A percentile compares a stretch with the other conserved stretches of the same genome.
Evolutionary conservation across 2,888 invertebrate genomes (phyloP).

Genomic region (Sinodicranocentrus sp.): DNA sequence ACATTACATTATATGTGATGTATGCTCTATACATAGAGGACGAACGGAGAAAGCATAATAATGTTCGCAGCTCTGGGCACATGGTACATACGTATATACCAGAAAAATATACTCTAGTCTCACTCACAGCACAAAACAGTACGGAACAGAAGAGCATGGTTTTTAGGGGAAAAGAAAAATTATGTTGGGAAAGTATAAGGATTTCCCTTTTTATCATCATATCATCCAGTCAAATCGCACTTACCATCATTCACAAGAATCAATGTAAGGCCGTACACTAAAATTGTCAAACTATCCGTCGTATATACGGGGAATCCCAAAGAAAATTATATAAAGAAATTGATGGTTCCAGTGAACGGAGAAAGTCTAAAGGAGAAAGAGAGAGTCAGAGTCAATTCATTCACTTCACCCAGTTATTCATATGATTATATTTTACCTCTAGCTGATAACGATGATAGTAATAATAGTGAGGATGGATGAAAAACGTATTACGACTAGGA

Average conservation of each 20-base stretch:
- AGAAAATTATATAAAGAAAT: too few species aligned
- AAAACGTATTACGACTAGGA: not conserved
- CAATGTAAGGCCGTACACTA: too few species aligned
- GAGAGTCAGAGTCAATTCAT: slow-evolving; percentile 13
- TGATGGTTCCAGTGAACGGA: too few species aligned
- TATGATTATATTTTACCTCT: slow-evolving; percentile 4
- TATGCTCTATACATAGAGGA: not conserved
- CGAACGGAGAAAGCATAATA: not conserved
- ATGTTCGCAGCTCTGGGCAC: too few species aligned
- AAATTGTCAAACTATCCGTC: not conserved
- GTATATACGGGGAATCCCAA: not conserved
- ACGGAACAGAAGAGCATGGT: too few species aligned
- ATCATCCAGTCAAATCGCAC: too few species aligned
- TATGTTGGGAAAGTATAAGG: slow-evolving; percentile 6
- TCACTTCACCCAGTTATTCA: slow-evolving; percentile 9
- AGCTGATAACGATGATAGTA: slow-evolving; percentile 19
- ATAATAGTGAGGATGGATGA: not conserved
- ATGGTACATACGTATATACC: too few species aligned
- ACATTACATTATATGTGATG: not conserved
- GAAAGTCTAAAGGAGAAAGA: slow-evolving; percentile 2
- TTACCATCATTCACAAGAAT: too few species aligned
- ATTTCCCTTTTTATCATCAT: slow-evolving; percentile 12
- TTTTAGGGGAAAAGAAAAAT: slow-evolving; percentile 16
- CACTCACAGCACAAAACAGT: too few species aligned
- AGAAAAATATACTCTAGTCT: too few species aligned